Conservation (phyloP, 2,113 vertebrate species). For the Nothocercus julius region DNA sequence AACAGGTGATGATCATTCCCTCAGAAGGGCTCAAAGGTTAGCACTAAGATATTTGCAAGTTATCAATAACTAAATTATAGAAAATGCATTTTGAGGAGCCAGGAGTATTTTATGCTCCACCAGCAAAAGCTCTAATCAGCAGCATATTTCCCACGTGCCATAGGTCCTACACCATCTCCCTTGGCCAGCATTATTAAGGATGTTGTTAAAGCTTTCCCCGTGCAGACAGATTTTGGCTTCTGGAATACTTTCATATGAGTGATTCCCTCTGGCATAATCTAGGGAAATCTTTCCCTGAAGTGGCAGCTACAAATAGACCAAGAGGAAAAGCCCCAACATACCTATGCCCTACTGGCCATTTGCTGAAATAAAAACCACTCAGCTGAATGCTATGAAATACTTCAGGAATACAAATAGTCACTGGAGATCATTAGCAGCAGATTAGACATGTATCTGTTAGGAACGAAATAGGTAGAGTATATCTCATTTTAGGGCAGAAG, state of each 20-base stretch:
- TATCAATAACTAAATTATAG: constrained; percentile 23
- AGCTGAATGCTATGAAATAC: not conserved
- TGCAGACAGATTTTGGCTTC: not conserved
- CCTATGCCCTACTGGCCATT: not conserved
- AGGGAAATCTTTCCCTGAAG: constrained; percentile 13
- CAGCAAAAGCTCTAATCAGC: constrained; percentile 46
- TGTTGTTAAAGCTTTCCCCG: not conserved
- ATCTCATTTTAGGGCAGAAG: not conserved
- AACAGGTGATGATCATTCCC: constrained; percentile 56
- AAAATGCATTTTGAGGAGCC: not conserved
- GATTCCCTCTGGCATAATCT: constrained; percentile 17
- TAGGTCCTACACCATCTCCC: constrained; percentile 11
- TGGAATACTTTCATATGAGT: constrained; percentile 37
- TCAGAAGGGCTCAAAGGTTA: constrained; percentile 34
- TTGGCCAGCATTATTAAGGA: not conserved
- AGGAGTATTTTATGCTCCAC: not conserved
- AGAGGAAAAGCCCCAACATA: not conserved
- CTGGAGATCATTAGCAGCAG: not conserved
- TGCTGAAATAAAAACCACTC: not conserved
- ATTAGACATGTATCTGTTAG: not conserved
- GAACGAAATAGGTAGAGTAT: not conserved
- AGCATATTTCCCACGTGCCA: constrained; percentile 38
- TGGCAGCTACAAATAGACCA: not conserved
- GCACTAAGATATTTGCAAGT: constrained; percentile 44
- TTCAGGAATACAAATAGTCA: not conserved